Base-by-base conservation (phyloP, 2,113 vertebrate species). In the Campylorhamphus procurvoides region DNA sequence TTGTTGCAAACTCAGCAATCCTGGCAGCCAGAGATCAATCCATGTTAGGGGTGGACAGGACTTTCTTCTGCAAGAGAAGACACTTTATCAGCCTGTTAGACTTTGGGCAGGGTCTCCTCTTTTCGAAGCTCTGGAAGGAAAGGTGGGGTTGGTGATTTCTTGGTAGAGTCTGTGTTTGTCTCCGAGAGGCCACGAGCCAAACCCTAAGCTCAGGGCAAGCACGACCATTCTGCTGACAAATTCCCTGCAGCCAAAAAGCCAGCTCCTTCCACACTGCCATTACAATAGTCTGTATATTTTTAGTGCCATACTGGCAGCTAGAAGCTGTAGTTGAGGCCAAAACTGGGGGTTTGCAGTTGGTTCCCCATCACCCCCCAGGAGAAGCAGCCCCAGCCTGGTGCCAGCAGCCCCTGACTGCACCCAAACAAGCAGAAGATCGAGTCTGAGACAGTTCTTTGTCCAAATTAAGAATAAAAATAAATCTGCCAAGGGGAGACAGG, bases 21-120 rank as follows among this genome's bases (percentile, higher is more conserved):
- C 84, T 40, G 72, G 37, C 37, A 72, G 47, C 5, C 59, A 46
- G 40, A 31, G 39, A 17, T 7, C 29, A 73, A 14, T 6, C n/a
- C 7, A 0, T 13, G 35, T 0, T 22, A 12, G 3, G 23, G 29
- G 42, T 0, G 25, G 7, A 1, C n/a, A 47, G 55, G 17, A 6
- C 4, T n/a, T 62, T 44, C 63, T 11, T 28, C 31, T 35, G 29
- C 44, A 5, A 0, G 31, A 67, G 63, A 42, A 55, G 18, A 6
- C 17, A 3, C 20, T 31, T 24, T 18, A 24, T 63, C 27, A 27
- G 42, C 7, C 40, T 46, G 44, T 29, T 13, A 63, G 49, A 33
- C 40, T 67, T 2, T 3, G n/a, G 50, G 40, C 52, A 58, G 69
- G 6, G 42, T 5, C 28, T 29, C 39, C 14, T 49, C 44, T 14